Conservation (phyloP, 2,113 vertebrate genomes). For the Eclectus roratus region DNA sequence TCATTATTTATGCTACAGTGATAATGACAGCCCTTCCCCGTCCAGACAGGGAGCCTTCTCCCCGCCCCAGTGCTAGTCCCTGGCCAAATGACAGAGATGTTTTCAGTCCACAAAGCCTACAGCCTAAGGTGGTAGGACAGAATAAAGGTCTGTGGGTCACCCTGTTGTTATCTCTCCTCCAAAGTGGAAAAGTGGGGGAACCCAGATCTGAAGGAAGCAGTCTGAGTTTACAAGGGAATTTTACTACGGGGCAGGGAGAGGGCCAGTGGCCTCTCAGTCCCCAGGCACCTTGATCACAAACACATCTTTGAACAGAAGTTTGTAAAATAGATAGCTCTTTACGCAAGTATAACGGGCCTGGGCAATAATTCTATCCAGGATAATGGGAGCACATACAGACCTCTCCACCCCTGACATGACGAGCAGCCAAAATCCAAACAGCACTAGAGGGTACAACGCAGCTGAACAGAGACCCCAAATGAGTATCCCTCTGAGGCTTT, state of each 20-base stretch:
- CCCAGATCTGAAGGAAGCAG: not conserved
- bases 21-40: not conserved
- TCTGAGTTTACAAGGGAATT: not conserved
- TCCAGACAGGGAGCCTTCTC: not conserved
- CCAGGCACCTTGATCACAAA: not conserved
- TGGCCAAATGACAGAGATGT: not conserved
- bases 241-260: not conserved
- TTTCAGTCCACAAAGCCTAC: not conserved
- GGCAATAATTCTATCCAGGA: not conserved
- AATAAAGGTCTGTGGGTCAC: not conserved
- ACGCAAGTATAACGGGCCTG: not conserved
- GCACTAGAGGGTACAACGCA: not conserved
- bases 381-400: rapidly evolving
- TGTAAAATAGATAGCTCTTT: not conserved
- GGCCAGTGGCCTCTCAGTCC: not conserved
- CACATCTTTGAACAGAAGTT: not conserved
- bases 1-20: constrained; percentile 4
- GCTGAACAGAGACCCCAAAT: not conserved
- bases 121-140: not conserved
- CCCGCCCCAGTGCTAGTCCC: not conserved
- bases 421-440: not conserved
- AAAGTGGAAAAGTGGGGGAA: not conserved
- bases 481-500: not conserved
- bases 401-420: not conserved
- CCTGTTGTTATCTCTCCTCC: not conserved